Percentiles rank a stretch among this genome's conserved stretches.
phyloP scores from a whole-genome alignment of 1,140 invertebrate genomes.

The Macrostomum lignano region DNA sequence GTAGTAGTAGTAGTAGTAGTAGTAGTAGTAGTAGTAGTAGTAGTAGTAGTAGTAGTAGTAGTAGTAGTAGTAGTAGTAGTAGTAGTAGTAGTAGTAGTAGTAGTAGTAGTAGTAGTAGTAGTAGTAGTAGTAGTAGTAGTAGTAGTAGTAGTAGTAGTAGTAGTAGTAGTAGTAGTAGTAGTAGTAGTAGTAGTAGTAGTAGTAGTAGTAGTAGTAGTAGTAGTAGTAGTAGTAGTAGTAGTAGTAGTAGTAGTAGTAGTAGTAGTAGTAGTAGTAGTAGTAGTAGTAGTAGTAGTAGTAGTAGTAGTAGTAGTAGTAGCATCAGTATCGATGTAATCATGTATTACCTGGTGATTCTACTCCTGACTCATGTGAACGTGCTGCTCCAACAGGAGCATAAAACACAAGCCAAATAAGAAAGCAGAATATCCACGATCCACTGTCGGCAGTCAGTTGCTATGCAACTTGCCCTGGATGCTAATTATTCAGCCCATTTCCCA shows the following conservation, averaged over 20 bases:
- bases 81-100: conserved; percentile 1
- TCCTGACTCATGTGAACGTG: not conserved
- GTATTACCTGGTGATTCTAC: not conserved
- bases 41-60: conserved; percentile 1
- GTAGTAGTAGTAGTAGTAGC: conserved; percentile 1
- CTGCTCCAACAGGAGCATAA: conserved; percentile 1
- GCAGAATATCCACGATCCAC: no score
- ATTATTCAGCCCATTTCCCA: no score
- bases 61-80: not conserved
- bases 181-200: conserved; percentile 6
- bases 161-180: conserved; percentile 2
- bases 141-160: conserved; percentile 1
- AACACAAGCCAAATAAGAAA: no score
- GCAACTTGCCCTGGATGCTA: no score
- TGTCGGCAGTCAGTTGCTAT: no score
- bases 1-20: conserved; percentile 8
- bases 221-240: conserved; percentile 8
- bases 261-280: conserved; percentile 4
- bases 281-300: conserved; percentile 4
- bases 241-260: conserved; percentile 5
- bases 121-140: conserved; percentile 1
- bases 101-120: not conserved
- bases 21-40: conserved; percentile 3
- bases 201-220: conserved; percentile 8
- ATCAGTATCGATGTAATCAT: not conserved